Conservation (phyloP, 2,113 vertebrate species). For the Campylomormyrus numenius region DNA sequence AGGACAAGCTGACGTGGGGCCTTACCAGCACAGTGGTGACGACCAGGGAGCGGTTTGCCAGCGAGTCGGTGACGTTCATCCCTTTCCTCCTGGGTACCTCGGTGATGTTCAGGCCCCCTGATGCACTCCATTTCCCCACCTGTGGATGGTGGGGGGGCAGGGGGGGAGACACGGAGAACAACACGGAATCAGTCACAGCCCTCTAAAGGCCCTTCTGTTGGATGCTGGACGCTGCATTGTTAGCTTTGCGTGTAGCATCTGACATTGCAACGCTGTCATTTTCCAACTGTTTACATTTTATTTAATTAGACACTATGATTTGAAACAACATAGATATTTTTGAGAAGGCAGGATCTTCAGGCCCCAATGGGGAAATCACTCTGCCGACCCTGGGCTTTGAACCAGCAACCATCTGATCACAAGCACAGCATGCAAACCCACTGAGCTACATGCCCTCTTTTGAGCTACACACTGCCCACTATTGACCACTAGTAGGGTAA, state of each 20-base stretch:
- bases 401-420: not conserved
- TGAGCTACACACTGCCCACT: not conserved
- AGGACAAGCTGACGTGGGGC: not conserved
- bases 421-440: not conserved
- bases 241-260: slow-evolving; percentile 36
- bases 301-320: not conserved
- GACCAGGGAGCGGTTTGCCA: slow-evolving; percentile 90
- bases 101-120: slow-evolving; percentile 88
- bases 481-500: not conserved
- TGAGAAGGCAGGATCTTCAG: not conserved
- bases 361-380: not conserved
- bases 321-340: not conserved
- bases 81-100: slow-evolving; percentile 83
- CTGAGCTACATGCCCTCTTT: not conserved
- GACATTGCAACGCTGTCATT: not conserved
- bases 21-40: slow-evolving; percentile 96
- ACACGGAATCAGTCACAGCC: slow-evolving; percentile 29
- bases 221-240: slow-evolving; percentile 33
- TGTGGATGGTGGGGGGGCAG: slow-evolving; percentile 49
- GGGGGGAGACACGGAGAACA: not conserved
- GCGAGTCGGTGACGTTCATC: slow-evolving; percentile 90
- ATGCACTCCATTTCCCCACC: slow-evolving; percentile 93
- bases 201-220: slow-evolving; percentile 36
- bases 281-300: not conserved
- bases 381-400: not conserved